Base-by-base conservation (phyloP, 2,888 invertebrate species). In the Holacanthella duospinosa region DNA sequence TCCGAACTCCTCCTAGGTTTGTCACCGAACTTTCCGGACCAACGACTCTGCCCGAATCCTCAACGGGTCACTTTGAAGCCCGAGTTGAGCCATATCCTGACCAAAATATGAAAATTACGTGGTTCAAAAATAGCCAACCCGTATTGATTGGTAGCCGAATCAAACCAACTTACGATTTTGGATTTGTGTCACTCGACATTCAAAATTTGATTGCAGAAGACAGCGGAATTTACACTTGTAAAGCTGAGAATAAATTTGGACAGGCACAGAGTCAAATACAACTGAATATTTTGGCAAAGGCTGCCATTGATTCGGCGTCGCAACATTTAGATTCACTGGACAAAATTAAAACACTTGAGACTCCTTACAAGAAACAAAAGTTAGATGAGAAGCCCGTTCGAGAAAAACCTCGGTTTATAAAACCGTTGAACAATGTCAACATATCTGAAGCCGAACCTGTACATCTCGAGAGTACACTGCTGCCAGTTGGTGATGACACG, bases 101-200 rank as follows among this genome's bases (percentile, higher is more conserved):
- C 79, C 83, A 89, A 3, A 86, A 86, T 69, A 84, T 93, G 77
- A 88, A 90, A 75, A 89, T 93, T 0, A 92, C 92, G 78, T 93
- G 93, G 93, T 87, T 89, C 80, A 92, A 92, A 75, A 93, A 96
- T 77, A 93, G 90, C 57, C 86, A 92, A 77, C 89, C 93, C 55
- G 79, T 93, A 58, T 86, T 86, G 74, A 88, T 87, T 67, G 91
- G 91, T 62, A 70, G 70, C 68, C 85, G 95, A 67, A 93, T 91
- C 81, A 85, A 93, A 75, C 94, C 94, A 57, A 88, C 93, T 57
- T 91, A 89, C 75, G 96, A 97, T 77, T 97, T 99, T 77, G 97
- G 97, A 55, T 96, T 94, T 78, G 93, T 94, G 63, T 90, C 96
- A 60, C 82, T 99, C 67, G 97, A 99, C 77, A 89, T 99, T 66